phyloP scores from a whole-genome alignment of 2,888 invertebrate species.

The Anoncus sp. region DNA sequence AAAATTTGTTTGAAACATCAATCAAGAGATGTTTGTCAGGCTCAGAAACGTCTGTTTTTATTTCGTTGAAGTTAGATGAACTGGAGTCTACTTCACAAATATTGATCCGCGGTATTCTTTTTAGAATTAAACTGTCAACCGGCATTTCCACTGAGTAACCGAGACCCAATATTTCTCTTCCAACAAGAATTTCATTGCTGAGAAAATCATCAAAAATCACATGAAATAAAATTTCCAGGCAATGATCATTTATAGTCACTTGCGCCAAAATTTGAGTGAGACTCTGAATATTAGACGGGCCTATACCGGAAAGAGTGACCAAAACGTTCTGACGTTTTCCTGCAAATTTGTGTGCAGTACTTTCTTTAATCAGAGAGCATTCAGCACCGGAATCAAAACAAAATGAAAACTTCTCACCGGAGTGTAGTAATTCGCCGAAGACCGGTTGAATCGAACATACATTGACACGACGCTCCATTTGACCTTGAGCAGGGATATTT shows the following conservation, averaged over 20 bases:
- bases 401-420: conserved; percentile 32
- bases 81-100: conserved; percentile 8
- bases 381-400: conserved; percentile 12
- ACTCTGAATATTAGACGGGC: background rate
- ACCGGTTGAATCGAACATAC: conserved; percentile 11
- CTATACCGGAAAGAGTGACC: conserved; percentile 22
- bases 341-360: conserved; percentile 6
- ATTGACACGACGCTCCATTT: conserved; percentile 29
- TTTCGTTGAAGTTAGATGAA: conserved; percentile 22
- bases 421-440: conserved; percentile 14
- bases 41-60: conserved; percentile 40
- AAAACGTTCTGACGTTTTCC: conserved; percentile 20
- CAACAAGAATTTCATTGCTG: conserved; percentile 22
- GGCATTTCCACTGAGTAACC: conserved; percentile 34
- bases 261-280: background rate
- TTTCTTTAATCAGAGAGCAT: conserved; percentile 25
- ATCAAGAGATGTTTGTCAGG: conserved; percentile 37
- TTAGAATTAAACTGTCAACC: background rate
- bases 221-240: conserved; percentile 35
- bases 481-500: background rate
- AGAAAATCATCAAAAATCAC: conserved; percentile 15
- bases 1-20: conserved; percentile 36
- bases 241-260: conserved; percentile 4
- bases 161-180: conserved; percentile 33
- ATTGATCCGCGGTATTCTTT: conserved; percentile 4